A percentile compares a stretch with the other conserved stretches of the same genome.
Evolutionary conservation across 2,888 invertebrate species (phyloP).

Genomic region (Amphimallon solstitiale): DNA sequence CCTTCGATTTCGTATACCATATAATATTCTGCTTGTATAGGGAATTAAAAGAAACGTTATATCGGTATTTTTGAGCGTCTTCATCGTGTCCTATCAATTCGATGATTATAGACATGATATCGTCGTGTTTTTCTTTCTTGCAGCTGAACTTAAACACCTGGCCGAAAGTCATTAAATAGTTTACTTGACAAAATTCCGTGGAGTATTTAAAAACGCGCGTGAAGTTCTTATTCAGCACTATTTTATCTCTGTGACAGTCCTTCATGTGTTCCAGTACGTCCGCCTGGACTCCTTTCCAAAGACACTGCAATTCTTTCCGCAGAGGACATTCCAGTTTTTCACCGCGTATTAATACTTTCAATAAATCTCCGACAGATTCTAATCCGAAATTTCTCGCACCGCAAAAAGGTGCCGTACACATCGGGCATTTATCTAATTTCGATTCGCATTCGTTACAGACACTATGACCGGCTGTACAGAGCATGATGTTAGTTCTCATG

Average conservation of each 20-base stretch:
- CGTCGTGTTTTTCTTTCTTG: constrained; percentile 27
- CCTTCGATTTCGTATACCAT: constrained; percentile 26
- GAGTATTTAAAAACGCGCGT: neutral
- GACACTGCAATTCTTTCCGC: constrained; percentile 2
- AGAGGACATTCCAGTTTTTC: constrained; percentile 22
- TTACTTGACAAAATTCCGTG: constrained; percentile 13
- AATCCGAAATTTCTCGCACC: constrained; percentile 25
- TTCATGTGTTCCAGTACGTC: constrained; percentile 16
- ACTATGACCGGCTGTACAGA: constrained; percentile 28
- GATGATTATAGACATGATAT: constrained; percentile 24
- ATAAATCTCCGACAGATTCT: constrained; percentile 26
- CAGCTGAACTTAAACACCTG: constrained; percentile 28
- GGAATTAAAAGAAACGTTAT: constrained; percentile 22
- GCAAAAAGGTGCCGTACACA: constrained; percentile 30
- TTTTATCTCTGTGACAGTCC: constrained; percentile 16
- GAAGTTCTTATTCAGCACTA: constrained; percentile 5
- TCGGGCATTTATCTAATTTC: constrained; percentile 33
- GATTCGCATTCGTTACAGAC: constrained; percentile 28
- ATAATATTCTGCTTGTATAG: constrained; percentile 27
- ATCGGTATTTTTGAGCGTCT: constrained; percentile 18
- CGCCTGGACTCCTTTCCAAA: constrained; percentile 15
- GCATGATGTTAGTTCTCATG: constrained; percentile 25
- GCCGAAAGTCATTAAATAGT: constrained; percentile 30
- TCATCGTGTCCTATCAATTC: constrained; percentile 32
- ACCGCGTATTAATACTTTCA: constrained; percentile 12